Conservation (phyloP, 2,113 vertebrate genomes). For the Leptocoma aspasia region DNA sequence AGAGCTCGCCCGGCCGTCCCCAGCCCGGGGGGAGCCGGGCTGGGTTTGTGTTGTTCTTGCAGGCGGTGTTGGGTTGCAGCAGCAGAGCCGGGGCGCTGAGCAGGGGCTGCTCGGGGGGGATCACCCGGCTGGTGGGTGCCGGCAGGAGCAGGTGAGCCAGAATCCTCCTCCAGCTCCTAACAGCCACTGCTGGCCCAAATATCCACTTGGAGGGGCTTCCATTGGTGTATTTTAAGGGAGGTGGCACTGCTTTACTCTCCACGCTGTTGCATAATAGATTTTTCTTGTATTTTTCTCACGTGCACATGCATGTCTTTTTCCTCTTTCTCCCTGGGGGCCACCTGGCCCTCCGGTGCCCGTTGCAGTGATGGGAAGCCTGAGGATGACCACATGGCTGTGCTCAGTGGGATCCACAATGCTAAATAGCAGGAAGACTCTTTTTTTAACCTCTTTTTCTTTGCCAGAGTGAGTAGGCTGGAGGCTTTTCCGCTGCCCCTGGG, state of each 20-base stretch:
- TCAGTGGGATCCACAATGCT: not conserved
- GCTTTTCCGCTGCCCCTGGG: not conserved
- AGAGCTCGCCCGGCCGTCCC: accelerated
- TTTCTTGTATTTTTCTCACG: not conserved
- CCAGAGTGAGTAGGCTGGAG: not conserved
- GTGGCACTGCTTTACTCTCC: not conserved
- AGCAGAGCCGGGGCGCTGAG: not conserved
- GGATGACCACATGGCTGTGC: not conserved
- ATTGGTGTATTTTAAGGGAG: accelerated
- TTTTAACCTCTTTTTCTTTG: not conserved
- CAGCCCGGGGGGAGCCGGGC: not conserved
- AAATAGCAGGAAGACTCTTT: not conserved
- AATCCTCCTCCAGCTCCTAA: not conserved
- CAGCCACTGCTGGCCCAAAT: accelerated
- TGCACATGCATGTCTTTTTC: not conserved
- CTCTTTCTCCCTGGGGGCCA: not conserved
- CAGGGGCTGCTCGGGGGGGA: accelerated
- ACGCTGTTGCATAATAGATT: not conserved
- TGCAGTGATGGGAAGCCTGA: not conserved
- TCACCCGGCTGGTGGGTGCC: not conserved
- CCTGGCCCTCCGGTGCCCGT: not conserved
- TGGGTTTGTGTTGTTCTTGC: not conserved
- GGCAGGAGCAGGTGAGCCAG: not conserved
- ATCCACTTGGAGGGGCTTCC: not conserved
- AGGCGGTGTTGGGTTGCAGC: not conserved